phyloP scores from a whole-genome alignment of 2,888 invertebrate species.

The Pterobdella sp. region DNA sequence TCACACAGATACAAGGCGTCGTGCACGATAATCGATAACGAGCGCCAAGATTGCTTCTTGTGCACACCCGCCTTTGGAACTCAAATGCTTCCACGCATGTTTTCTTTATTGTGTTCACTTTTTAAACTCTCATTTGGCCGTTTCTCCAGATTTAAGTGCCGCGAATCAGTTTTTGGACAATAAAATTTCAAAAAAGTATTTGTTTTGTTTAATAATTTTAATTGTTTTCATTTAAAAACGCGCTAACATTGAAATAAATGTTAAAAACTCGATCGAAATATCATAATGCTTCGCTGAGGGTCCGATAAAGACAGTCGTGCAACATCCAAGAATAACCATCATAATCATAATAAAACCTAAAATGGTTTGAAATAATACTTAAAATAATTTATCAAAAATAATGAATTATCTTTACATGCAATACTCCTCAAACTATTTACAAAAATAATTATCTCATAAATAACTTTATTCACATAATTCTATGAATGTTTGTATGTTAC shows the following conservation, averaged over 20 bases:
- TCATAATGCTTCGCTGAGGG: background rate
- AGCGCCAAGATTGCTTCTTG: no score
- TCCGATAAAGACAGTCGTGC: background rate
- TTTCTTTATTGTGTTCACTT: no score
- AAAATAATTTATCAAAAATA: conserved; percentile 8
- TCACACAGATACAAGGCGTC: no score
- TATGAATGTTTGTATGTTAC: background rate
- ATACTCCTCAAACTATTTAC: background rate
- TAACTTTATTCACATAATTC: background rate
- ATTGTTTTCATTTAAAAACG: conserved; percentile 6
- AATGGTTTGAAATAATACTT: background rate
- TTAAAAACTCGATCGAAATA: background rate
- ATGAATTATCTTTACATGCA: background rate
- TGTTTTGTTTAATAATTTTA: conserved; percentile 7
- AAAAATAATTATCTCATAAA: background rate
- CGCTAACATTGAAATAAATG: conserved; percentile 11
- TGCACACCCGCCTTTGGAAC: no score
- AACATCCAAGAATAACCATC: background rate
- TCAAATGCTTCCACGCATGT: no score
- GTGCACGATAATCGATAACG: no score
- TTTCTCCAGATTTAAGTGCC: no score
- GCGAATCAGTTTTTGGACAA: no score
- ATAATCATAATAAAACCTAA: background rate
- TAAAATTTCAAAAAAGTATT: no score
- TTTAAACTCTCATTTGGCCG: no score